Evolutionary conservation across 2,888 invertebrate species (phyloP), one percentile per base, ranked within the genome.

Genomic region (Arge pagana): DNA sequence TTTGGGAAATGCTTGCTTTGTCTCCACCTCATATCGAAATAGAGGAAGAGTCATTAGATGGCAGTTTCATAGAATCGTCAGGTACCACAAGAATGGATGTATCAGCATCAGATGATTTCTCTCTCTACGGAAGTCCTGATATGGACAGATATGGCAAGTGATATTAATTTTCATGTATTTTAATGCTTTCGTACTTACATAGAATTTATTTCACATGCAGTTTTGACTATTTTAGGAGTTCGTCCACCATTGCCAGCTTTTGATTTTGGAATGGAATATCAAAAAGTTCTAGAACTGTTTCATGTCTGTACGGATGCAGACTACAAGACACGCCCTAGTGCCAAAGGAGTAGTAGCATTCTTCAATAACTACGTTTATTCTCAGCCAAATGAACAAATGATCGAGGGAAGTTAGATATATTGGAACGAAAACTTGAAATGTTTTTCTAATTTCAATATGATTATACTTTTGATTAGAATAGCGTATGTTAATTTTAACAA

Each of bases 1-100:
- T 92, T 19, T 92, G 89, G 85, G 92, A 93, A 80, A 92, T 90
- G 84, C 78, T 93, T 71, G 82, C 90, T 0, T 78, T 91, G 3
- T 78, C 81, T 45, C 82, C 87, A 0, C 93, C 92, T 0, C 87
- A 88, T 66, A 70, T 81, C 0, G 76, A 79, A 10, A 64, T 68
- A 40, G 62, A 60, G 65, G 58, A 68, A 18, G 64, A 60, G 7
- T 60, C 53, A 51, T 55, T 49, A 13, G 55, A 58, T 33, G 62
- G 70, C 4, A 49, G 36, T 24, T 62, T 61, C 43, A 58, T 59
- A 13, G 66, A 74, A 48, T 66, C 69, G n/a, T 67, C 68, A 10
- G 60, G 65, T 23, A 63, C 53, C 11, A 6, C 21, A 6, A 11
- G 7, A 15, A 45, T 45, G 43, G 33, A 45, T 4, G 8, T 13